phyloP scores from a whole-genome alignment of 1,140 invertebrate species.

The Piezodorus guildinii region DNA sequence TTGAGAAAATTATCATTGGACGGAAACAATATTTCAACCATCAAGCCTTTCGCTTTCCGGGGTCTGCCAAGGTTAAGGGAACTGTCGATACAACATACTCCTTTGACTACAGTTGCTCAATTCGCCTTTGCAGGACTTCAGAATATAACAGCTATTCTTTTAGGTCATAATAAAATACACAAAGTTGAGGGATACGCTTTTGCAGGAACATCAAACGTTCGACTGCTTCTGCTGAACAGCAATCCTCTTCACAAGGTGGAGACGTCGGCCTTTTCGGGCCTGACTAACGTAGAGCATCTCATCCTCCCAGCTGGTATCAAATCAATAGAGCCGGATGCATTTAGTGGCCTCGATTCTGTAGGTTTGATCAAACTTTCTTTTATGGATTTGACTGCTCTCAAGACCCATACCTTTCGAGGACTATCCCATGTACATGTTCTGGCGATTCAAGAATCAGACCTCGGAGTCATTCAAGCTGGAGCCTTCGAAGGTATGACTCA shows the following conservation, averaged over 20 bases:
- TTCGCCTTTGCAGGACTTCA: constrained; percentile 72
- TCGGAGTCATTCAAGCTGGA: constrained; percentile 55
- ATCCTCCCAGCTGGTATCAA: constrained; percentile 64
- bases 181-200: constrained; percentile 69
- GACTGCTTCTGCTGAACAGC: constrained; percentile 57
- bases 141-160: constrained; percentile 59
- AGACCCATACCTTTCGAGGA: constrained; percentile 59
- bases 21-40: constrained; percentile 64
- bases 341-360: constrained; percentile 64
- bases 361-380: constrained; percentile 62
- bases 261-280: constrained; percentile 62
- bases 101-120: constrained; percentile 56
- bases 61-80: constrained; percentile 60
- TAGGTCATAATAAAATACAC: constrained; percentile 65
- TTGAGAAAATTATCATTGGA: constrained; percentile 63
- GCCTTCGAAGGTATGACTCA: constrained; percentile 57
- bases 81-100: constrained; percentile 69
- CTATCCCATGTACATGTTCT: constrained; percentile 58
- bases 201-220: constrained; percentile 67
- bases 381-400: constrained; percentile 61
- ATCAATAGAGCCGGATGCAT: constrained; percentile 60
- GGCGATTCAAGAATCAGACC: constrained; percentile 64
- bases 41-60: constrained; percentile 70
- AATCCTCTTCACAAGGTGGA: constrained; percentile 63
- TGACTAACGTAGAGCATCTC: constrained; percentile 62